Evolutionary conservation across 2,797 vertebrate species (phyloP).

Genomic region (Phrynocephalus forsythii): DNA sequence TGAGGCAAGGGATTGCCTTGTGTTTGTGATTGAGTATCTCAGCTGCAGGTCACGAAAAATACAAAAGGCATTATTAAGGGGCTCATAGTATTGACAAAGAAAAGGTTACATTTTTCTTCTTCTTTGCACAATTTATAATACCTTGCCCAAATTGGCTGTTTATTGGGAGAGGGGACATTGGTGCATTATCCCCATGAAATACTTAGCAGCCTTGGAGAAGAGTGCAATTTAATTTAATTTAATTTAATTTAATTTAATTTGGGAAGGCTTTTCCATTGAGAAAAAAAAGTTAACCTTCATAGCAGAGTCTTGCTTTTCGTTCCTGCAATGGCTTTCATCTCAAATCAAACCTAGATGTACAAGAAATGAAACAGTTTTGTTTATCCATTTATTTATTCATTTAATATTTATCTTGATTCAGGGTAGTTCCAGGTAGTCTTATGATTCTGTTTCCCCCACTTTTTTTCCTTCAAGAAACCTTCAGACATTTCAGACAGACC

Average conservation of each 20-base stretch:
- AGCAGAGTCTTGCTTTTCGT: too few relatives aligned
- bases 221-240: too few relatives aligned
- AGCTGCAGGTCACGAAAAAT: not conserved
- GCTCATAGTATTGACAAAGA: not conserved
- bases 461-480: not conserved
- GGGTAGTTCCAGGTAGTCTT: not conserved
- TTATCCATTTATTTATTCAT: not conserved
- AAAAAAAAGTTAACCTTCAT: too few relatives aligned
- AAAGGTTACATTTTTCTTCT: too few relatives aligned
- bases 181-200: too few relatives aligned
- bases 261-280: too few relatives aligned
- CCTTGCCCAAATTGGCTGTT: too few relatives aligned
- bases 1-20: too few relatives aligned
- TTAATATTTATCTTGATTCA: not conserved
- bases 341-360: not conserved
- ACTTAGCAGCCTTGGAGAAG: too few relatives aligned
- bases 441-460: not conserved
- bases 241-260: too few relatives aligned
- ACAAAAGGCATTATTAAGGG: not conserved
- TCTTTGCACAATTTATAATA: too few relatives aligned
- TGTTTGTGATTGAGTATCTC: not conserved
- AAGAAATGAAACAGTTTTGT: not conserved
- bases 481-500: not conserved
- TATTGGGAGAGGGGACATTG: too few relatives aligned
- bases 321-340: not conserved